Percentiles rank a stretch among this genome's conserved stretches.
phyloP scores from a whole-genome alignment of 2,888 invertebrate genomes.

The Amphiduros pacificus region DNA sequence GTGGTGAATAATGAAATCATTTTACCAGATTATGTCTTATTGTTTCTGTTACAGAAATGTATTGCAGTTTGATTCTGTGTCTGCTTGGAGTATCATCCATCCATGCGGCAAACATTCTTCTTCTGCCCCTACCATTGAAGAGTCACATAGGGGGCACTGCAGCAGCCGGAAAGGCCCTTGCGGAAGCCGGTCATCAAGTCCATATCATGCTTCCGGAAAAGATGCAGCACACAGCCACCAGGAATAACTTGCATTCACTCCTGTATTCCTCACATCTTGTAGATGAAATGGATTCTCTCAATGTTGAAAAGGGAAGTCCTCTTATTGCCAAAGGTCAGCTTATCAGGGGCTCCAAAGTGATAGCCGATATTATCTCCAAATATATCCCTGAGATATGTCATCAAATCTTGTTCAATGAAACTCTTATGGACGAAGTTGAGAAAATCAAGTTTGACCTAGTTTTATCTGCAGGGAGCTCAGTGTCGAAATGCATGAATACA shows the following conservation, averaged over 20 bases:
- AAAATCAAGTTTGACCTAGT: conserved; percentile 16
- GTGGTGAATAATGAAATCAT: too few relatives aligned
- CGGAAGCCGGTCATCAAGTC: conserved; percentile 20
- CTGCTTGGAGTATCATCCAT: too few relatives aligned
- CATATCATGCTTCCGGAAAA: conserved; percentile 6
- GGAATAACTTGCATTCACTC: conserved; percentile 3
- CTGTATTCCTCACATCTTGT: neutral
- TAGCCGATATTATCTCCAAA: neutral
- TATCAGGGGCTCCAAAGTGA: too few relatives aligned
- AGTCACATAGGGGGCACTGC: conserved; percentile 14
- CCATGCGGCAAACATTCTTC: conserved; percentile 18
- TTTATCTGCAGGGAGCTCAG: conserved; percentile 17
- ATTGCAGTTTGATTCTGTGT: too few relatives aligned
- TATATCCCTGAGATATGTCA: neutral
- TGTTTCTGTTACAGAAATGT: too few relatives aligned
- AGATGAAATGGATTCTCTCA: neutral
- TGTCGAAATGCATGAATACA: conserved; percentile 5
- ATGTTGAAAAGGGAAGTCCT: too few relatives aligned
- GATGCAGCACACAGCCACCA: neutral
- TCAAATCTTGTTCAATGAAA: neutral
- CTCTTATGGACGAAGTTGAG: neutral
- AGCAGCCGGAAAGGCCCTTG: conserved; percentile 5
- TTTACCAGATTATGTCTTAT: too few relatives aligned
- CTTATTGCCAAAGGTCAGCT: too few relatives aligned
- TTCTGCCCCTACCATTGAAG: conserved; percentile 6